phyloP scores from a whole-genome alignment of 2,113 vertebrate species.

The Festucalex cinctus region DNA sequence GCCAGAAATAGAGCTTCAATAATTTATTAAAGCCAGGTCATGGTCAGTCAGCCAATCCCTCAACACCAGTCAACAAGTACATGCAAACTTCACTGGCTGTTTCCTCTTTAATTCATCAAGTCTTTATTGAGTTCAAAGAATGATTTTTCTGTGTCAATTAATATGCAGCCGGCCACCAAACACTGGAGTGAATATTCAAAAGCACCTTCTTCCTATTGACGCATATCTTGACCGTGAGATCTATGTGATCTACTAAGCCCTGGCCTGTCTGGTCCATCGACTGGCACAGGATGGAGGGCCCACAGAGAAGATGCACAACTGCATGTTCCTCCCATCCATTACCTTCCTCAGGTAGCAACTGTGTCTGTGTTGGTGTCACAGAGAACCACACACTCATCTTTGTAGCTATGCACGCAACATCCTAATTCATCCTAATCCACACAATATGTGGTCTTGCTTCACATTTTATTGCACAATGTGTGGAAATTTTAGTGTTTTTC shows the following conservation, averaged over 20 bases:
- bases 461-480: slow-evolving; percentile 19
- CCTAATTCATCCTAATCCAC: slow-evolving; percentile 37
- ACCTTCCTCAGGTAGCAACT: slow-evolving; percentile 33
- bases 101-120: slow-evolving; percentile 9
- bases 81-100: background rate
- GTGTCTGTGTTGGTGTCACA: slow-evolving; percentile 11
- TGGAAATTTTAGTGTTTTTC: background rate
- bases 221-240: slow-evolving; percentile 46
- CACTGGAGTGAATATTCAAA: slow-evolving; percentile 62
- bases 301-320: slow-evolving; percentile 62
- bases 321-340: slow-evolving; percentile 72
- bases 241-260: slow-evolving; percentile 63
- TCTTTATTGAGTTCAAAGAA: slow-evolving; percentile 15
- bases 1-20: background rate
- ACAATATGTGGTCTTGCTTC: slow-evolving; percentile 21
- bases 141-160: slow-evolving; percentile 31
- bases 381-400: slow-evolving; percentile 20
- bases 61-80: background rate
- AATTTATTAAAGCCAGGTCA: background rate
- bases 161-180: slow-evolving; percentile 40
- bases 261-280: slow-evolving; percentile 63
- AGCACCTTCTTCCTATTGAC: slow-evolving; percentile 57
- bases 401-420: slow-evolving; percentile 46
- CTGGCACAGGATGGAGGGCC: slow-evolving; percentile 60
- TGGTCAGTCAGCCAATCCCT: slow-evolving; percentile 24